Percentiles rank a stretch among this genome's conserved stretches.
Evolutionary conservation across 1,140 invertebrate genomes (phyloP).

Genomic region (Brachionus koreanus): DNA sequence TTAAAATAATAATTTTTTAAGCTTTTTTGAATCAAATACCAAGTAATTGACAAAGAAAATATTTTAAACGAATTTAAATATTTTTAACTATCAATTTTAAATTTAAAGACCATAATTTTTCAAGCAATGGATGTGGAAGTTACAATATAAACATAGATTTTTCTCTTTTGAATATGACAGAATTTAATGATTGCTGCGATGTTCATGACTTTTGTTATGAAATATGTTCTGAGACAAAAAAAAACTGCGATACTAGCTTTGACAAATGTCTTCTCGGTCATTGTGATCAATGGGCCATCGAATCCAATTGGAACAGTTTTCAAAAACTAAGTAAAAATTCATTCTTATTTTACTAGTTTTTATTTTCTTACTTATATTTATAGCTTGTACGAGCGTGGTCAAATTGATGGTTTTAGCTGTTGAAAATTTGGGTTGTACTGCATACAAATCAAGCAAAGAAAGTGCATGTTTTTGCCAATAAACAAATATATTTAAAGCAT

Average conservation of each 20-base stretch:
- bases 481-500: neutral
- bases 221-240: constrained; percentile 12
- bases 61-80: neutral
- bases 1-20: neutral
- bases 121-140: constrained; percentile 18
- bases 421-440: constrained; percentile 12
- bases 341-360: neutral
- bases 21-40: neutral
- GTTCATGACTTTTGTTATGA: constrained; percentile 37
- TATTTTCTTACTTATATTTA: neutral
- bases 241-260: constrained; percentile 32
- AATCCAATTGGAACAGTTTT: neutral
- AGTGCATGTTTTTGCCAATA: constrained; percentile 16
- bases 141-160: constrained; percentile 40
- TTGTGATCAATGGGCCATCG: constrained; percentile 31
- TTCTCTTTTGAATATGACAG: neutral
- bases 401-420: constrained; percentile 31
- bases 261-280: neutral
- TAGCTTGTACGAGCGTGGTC: constrained; percentile 24
- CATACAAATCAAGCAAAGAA: constrained; percentile 18
- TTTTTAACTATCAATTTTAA: neutral
- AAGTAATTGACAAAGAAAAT: neutral
- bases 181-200: constrained; percentile 39
- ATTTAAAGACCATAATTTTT: neutral
- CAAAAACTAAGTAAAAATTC: neutral